phyloP scores from a whole-genome alignment of 2,113 vertebrate species.

The Rallus limicola region DNA sequence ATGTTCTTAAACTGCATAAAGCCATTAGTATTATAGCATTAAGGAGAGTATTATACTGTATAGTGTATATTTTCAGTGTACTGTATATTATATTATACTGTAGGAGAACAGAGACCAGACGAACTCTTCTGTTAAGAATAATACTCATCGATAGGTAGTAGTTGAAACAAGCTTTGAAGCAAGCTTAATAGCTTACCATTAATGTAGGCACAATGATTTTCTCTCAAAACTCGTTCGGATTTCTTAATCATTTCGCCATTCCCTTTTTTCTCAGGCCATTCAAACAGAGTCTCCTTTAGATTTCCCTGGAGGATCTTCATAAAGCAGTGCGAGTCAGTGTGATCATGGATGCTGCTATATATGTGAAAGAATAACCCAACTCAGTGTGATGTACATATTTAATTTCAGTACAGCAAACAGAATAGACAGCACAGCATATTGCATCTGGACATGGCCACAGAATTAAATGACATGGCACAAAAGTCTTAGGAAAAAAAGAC shows the following conservation, averaged over 20 bases:
- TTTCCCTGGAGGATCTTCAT: slow-evolving; percentile 96
- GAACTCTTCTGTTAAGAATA: background rate
- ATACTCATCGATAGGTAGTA: background rate
- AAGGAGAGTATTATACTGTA: background rate
- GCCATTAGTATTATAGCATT: background rate
- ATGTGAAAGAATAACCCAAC: slow-evolving; percentile 20
- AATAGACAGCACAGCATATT: background rate
- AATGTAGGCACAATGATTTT: slow-evolving; percentile 95
- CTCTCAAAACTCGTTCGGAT: slow-evolving; percentile 85
- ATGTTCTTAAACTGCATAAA: background rate
- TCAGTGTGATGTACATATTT: slow-evolving; percentile 19
- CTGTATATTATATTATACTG: no score
- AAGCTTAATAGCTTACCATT: slow-evolving; percentile 82
- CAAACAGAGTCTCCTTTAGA: slow-evolving; percentile 93
- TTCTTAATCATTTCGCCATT: slow-evolving; percentile 88
- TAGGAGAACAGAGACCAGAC: background rate
- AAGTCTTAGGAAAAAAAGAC: background rate
- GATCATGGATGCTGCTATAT: slow-evolving; percentile 97
- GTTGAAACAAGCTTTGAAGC: background rate
- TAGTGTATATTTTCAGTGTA: no score
- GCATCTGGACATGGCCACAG: background rate
- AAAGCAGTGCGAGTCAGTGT: slow-evolving; percentile 96
- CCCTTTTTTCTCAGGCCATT: slow-evolving; percentile 86
- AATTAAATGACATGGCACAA: background rate
- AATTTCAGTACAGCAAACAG: background rate